phyloP scores from a whole-genome alignment of 2,113 vertebrate species.

The Neodon shergylaensis region DNA sequence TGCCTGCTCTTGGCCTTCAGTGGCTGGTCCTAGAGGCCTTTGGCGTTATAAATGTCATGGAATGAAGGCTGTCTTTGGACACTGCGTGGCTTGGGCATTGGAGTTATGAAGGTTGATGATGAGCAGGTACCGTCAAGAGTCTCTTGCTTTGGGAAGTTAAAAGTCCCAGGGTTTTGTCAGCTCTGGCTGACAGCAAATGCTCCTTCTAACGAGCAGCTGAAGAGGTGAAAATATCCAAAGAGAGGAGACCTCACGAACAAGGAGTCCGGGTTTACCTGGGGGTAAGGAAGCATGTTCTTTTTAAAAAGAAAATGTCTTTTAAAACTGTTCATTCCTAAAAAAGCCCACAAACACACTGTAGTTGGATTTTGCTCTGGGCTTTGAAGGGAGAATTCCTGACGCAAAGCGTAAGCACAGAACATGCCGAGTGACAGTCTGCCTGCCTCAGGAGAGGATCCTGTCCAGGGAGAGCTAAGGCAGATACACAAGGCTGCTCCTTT shows the following conservation, averaged over 20 bases:
- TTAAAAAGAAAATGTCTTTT: not conserved
- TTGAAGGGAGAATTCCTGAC: not conserved
- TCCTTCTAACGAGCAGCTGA: not conserved
- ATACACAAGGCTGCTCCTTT: not conserved
- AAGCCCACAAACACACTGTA: not conserved
- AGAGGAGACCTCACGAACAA: not conserved
- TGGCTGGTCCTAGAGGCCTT: not conserved
- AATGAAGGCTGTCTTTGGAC: not conserved
- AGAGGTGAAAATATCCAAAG: too few species aligned
- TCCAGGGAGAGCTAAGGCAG: not conserved
- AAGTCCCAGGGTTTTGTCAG: not conserved
- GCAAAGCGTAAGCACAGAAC: not conserved
- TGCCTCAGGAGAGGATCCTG: not conserved
- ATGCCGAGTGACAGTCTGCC: not conserved
- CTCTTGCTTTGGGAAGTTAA: not conserved
- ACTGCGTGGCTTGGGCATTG: accelerated
- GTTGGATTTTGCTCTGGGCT: not conserved
- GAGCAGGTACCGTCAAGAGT: not conserved
- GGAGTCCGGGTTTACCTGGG: not conserved
- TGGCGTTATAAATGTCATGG: not conserved
- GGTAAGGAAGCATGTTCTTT: not conserved
- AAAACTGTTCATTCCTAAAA: not conserved
- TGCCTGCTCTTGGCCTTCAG: not conserved
- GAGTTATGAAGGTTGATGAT: not conserved
- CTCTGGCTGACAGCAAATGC: not conserved